Percentiles rank a stretch among this genome's conserved stretches.
Conservation (phyloP, 2,113 vertebrate species). For the Melanostigma gelatinosum region DNA sequence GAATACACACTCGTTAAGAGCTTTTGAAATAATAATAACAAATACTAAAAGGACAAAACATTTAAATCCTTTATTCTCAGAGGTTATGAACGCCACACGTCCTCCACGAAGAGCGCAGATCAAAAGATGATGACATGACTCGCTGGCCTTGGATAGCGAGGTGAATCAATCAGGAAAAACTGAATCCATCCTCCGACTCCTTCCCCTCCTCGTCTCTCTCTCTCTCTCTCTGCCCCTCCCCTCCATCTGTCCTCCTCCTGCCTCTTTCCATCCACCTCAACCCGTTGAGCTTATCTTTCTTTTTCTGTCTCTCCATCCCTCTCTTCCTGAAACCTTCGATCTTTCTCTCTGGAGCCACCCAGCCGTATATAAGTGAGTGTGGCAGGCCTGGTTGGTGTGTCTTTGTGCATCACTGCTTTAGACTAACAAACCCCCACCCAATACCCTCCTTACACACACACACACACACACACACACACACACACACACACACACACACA, state of each 20-base stretch:
- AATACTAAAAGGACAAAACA: neutral
- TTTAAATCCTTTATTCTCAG: neutral
- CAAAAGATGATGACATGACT: slow-evolving; percentile 63
- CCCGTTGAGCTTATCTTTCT: slow-evolving; percentile 8
- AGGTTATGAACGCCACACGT: neutral
- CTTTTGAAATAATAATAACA: slow-evolving; percentile 19
- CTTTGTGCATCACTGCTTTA: slow-evolving; percentile 70
- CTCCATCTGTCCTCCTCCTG: slow-evolving; percentile 41
- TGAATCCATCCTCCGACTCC: slow-evolving; percentile 12
- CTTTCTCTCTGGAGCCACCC: slow-evolving; percentile 36
- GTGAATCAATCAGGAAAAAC: slow-evolving; percentile 65
- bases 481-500: neutral
- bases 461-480: slow-evolving; percentile 17
- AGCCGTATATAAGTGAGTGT: slow-evolving; percentile 71
- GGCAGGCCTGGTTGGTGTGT: slow-evolving; percentile 69
- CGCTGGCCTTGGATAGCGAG: slow-evolving; percentile 50
- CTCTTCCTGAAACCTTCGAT: slow-evolving; percentile 54
- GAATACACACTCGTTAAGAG: slow-evolving; percentile 23
- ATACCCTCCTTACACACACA: slow-evolving; percentile 17
- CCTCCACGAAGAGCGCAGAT: slow-evolving; percentile 27
- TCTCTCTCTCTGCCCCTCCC: neutral
- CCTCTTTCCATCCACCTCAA: slow-evolving; percentile 2
- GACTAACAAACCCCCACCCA: slow-evolving; percentile 53
- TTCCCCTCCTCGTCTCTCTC: slow-evolving; percentile 1
- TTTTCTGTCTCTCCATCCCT: neutral